Evolutionary conservation across 1,140 invertebrate species (phyloP).

Genomic region (Zaprionus kolodkinae): DNA sequence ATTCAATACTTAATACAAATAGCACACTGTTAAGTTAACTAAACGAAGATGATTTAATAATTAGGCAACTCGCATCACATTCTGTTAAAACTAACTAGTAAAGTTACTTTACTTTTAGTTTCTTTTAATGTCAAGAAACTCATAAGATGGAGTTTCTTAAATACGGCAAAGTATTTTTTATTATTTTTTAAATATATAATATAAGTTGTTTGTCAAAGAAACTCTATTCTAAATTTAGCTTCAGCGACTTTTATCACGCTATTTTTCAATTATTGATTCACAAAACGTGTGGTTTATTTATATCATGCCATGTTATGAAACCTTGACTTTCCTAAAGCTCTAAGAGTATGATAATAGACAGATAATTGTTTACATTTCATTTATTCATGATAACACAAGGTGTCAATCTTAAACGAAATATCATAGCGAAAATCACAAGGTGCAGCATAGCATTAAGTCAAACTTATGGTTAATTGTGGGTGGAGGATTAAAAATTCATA

Average conservation of each 20-base stretch:
- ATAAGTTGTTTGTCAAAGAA: not conserved
- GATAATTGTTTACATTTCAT: constrained; percentile 5
- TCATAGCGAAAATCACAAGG: constrained; percentile 37
- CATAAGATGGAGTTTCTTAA: no score
- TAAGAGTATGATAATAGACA: not conserved
- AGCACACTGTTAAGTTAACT: not conserved
- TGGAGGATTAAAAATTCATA: constrained; percentile 2
- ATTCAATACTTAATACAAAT: not conserved
- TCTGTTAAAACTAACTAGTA: not conserved
- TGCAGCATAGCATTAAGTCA: constrained; percentile 33
- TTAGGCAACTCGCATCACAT: not conserved
- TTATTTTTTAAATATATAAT: not conserved
- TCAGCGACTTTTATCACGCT: constrained; percentile 4
- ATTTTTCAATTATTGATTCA: not conserved
- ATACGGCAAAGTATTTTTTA: no score
- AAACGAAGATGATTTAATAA: not conserved
- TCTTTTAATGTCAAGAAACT: no score
- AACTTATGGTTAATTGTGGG: constrained; percentile 14
- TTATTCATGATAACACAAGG: constrained; percentile 22
- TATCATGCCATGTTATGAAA: not conserved
- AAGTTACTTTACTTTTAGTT: no score
- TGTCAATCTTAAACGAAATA: not conserved
- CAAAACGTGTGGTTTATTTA: not conserved
- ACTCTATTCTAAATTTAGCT: not conserved
- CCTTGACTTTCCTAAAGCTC: not conserved